Evolutionary conservation across 2,113 vertebrate species (phyloP), one percentile per base, ranked within the genome.

Genomic region (Dryoscopus gambensis): DNA sequence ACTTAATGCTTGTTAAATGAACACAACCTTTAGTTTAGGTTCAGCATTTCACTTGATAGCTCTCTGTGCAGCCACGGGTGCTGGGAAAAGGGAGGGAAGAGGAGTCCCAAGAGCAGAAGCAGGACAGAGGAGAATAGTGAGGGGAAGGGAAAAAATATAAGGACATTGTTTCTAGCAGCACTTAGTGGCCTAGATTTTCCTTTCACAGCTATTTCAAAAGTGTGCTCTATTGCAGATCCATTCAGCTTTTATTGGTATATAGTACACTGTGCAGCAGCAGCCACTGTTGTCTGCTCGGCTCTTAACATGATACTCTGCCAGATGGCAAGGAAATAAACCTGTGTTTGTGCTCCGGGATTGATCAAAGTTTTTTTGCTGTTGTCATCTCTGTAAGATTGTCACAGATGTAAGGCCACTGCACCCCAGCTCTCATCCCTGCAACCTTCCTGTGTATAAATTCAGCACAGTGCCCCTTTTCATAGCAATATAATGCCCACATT

Each of bases 301-400:
- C 93, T 96, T 92, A 97, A 97, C 93, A 80, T 90, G 95, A 97
- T 97, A 95, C 94, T 95, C 91, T 95, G 97, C 95, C 97, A 97
- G 96, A 97, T 97, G 97, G 96, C 91, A 96, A 87, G 94, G 94
- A 78, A 73, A 97, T 93, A 97, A 97, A 96, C 95, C 96, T 97
- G 94, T 46, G 8, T 93, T 97, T 97, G 94, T 97, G 30, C 82
- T 95, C 92, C 0, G 19, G 69, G 64, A 33, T 8, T 93, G 94
- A 96, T 97, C 94, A 95, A 95, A 96, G 95, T 91, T 74, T 94
- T 92, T 93, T 87, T 81, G 73, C 90, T 93, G 89, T 97, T 97
- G 95, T 95, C 95, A 90, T 89, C 81, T 80, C 95, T 80, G 92
- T 87, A 81, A 95, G 67, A 33, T 87, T 94, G 91, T 95, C 92